Percentiles rank a stretch among this genome's conserved stretches.
Conservation (phyloP, 2,113 vertebrate species). For the Grammatotria lemairii region DNA sequence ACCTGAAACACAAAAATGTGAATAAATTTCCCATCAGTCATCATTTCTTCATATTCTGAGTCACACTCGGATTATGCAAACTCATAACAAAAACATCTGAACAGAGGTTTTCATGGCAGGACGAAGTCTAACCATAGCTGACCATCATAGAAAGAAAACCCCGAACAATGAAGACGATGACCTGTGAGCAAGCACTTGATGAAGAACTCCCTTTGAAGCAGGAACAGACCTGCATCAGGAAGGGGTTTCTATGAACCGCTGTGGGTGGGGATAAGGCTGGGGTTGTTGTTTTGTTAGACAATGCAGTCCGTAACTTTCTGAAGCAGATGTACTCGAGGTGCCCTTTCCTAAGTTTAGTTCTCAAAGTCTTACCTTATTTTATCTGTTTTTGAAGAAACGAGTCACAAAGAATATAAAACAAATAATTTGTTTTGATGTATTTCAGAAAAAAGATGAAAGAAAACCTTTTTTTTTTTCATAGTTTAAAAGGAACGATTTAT, state of each 20-base stretch:
- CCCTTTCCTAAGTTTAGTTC: background rate
- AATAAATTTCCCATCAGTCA: background rate
- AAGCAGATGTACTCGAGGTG: background rate
- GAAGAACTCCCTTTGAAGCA: background rate
- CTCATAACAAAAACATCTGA: background rate
- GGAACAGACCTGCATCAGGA: background rate
- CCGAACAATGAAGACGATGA: background rate
- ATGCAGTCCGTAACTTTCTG: background rate
- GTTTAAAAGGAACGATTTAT: background rate
- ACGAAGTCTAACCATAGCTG: background rate
- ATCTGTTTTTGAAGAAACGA: background rate
- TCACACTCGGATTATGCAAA: background rate
- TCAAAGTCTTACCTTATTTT: background rate
- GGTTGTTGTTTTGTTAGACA: background rate
- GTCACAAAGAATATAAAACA: background rate
- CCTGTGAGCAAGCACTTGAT: background rate
- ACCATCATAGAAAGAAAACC: background rate
- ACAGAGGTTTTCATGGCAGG: background rate
- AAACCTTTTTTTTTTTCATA: background rate
- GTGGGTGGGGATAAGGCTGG: rapidly evolving
- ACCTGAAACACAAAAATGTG: slow-evolving; percentile 61
- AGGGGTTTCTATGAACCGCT: rapidly evolving
- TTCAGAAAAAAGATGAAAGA: background rate
- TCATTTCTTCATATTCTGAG: background rate
- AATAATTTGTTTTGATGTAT: background rate